phyloP scores from a whole-genome alignment of 2,797 vertebrate species.

The Propithecus perrieri region DNA sequence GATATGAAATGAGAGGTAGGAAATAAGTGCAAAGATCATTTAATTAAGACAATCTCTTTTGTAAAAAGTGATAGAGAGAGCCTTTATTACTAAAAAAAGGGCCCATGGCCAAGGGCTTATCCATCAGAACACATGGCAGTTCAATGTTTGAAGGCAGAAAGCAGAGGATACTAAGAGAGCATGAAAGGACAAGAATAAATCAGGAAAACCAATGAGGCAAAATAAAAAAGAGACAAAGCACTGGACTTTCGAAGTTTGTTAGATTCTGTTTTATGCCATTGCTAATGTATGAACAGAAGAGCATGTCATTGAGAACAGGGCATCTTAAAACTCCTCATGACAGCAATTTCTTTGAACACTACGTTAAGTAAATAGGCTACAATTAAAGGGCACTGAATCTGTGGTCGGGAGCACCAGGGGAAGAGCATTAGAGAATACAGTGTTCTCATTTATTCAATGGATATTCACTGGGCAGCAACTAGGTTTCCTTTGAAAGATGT shows the following conservation, averaged over 20 bases:
- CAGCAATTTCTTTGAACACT: neutral
- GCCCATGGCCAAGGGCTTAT: constrained; percentile 46
- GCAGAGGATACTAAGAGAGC: neutral
- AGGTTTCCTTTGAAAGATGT: neutral
- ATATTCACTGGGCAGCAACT: neutral
- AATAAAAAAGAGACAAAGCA: constrained; percentile 52
- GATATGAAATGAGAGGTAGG: constrained; percentile 57
- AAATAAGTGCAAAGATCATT: constrained; percentile 70
- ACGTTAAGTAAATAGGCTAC: neutral
- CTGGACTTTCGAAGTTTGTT: constrained; percentile 60
- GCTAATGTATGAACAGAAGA: constrained; percentile 49
- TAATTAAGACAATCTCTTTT: constrained; percentile 80
- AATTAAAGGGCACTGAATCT: neutral
- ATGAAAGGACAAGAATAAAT: constrained; percentile 65
- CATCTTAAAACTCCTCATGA: neutral
- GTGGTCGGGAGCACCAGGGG: neutral
- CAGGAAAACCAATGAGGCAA: constrained; percentile 70
- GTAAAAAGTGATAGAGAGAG: constrained; percentile 55
- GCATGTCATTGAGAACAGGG: neutral
- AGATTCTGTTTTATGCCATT: constrained; percentile 62
- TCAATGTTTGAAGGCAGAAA: constrained; percentile 73
- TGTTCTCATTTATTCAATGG: neutral
- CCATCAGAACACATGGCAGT: constrained; percentile 75
- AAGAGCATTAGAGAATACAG: neutral
- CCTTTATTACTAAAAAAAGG: constrained; percentile 43